A percentile compares a stretch with the other conserved stretches of the same genome.
phyloP scores from a whole-genome alignment of 2,113 vertebrate genomes.

The western clawed frog (Xenopus tropicalis) region DNA sequence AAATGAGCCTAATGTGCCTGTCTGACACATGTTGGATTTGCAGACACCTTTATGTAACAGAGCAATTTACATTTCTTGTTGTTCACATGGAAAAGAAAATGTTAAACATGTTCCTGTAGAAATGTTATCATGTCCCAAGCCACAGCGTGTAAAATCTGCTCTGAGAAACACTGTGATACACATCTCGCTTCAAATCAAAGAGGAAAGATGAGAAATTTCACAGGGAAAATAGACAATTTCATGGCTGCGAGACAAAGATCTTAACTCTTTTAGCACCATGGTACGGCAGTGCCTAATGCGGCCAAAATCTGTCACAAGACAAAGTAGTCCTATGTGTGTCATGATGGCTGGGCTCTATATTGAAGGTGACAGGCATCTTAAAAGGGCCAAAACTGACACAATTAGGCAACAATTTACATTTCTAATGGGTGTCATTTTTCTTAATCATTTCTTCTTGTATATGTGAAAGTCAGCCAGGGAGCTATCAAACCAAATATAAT shows the following conservation, averaged over 20 bases:
- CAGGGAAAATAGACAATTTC: constrained; percentile 42
- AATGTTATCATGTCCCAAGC: constrained; percentile 34
- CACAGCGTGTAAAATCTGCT: constrained; percentile 25
- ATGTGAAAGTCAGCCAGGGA: constrained; percentile 44
- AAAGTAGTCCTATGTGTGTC: constrained; percentile 21
- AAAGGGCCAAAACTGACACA: constrained; percentile 28
- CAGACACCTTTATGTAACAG: too few species aligned
- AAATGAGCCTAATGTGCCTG: too few species aligned
- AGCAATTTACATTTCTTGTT: background rate
- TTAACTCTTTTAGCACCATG: constrained; percentile 31
- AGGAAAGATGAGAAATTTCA: constrained; percentile 40
- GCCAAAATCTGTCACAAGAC: background rate
- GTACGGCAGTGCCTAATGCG: constrained; percentile 1
- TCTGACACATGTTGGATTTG: too few species aligned
- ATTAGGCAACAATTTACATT: constrained; percentile 33
- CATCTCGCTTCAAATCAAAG: constrained; percentile 41
- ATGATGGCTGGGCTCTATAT: constrained; percentile 19
- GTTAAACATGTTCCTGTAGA: constrained; percentile 29
- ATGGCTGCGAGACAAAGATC: constrained; percentile 36
- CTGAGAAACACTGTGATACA: constrained; percentile 36
- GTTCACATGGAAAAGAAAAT: constrained; percentile 4
- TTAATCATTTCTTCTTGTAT: constrained; percentile 24
- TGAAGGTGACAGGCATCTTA: constrained; percentile 36
- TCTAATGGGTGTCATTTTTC: constrained; percentile 40
- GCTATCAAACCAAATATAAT: constrained; percentile 31